Evolutionary conservation across 2,113 vertebrate genomes (phyloP).

Genomic region (Aplodontia rufa): DNA sequence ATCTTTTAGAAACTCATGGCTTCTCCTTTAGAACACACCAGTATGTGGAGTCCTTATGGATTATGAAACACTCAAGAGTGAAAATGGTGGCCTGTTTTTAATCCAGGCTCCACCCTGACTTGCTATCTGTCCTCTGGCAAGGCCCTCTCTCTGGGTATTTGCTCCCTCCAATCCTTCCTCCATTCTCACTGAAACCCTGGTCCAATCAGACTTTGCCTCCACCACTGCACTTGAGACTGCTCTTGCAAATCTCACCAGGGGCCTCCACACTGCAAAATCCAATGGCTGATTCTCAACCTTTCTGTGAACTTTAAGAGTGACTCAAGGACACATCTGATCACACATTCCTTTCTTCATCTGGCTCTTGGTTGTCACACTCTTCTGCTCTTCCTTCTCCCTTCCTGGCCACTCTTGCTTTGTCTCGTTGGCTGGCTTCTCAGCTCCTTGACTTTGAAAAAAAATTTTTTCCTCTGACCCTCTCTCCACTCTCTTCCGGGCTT

Average conservation of each 20-base stretch:
- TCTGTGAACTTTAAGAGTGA: background rate
- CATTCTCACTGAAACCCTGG: background rate
- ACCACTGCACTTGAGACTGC: background rate
- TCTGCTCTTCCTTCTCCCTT: background rate
- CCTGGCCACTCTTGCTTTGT: background rate
- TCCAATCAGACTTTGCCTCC: background rate
- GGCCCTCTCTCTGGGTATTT: background rate
- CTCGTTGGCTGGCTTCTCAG: background rate
- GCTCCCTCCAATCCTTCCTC: background rate
- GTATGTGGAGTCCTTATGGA: too few species aligned
- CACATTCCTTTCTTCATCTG: background rate
- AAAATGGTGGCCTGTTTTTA: background rate
- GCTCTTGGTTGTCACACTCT: background rate
- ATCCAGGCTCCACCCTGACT: background rate
- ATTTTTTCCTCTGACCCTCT: background rate
- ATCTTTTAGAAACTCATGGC: background rate
- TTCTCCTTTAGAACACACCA: background rate
- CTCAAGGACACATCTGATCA: background rate
- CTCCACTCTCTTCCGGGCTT: background rate
- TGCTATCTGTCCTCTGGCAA: background rate
- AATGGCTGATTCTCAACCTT: background rate
- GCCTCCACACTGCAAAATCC: background rate
- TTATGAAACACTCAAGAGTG: background rate
- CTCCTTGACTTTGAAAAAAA: background rate
- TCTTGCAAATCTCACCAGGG: too few species aligned